These are phyloP conservation scores for Gopherus evgoodei DNA, from an alignment of 2,113 vertebrate species.

Conservation along the genomic window DNA sequence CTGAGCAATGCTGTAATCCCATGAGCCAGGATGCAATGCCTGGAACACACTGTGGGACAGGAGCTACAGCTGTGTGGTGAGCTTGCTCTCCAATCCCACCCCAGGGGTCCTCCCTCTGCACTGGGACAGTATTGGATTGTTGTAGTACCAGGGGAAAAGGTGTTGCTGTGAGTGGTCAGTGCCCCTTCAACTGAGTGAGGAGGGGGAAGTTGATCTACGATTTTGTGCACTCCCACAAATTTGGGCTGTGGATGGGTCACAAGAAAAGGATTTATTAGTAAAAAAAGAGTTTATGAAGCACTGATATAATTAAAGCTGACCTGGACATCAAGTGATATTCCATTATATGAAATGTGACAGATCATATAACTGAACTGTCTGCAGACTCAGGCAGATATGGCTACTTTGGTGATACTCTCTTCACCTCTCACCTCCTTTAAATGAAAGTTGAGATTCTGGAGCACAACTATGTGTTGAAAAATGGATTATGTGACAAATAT, in stretches of 20 bases:
- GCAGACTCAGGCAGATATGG: not conserved
- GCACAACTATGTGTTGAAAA: not conserved
- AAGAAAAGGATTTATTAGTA: not conserved
- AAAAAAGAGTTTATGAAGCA: not conserved
- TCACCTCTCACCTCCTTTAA: not conserved
- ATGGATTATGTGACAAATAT: not conserved
- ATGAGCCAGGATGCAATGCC: not conserved
- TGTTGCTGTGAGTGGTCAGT: not conserved
- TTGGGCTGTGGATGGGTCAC: not conserved
- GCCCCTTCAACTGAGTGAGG: not conserved
- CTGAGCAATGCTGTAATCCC: not conserved
- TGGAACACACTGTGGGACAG: not conserved
- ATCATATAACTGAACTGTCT: accelerated
- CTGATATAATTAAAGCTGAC: not conserved
- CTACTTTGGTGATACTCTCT: not conserved
- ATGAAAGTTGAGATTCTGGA: not conserved
- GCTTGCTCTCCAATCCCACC: not conserved
- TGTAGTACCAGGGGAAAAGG: not conserved
- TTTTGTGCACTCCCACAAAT: not conserved
- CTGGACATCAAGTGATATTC: not conserved
- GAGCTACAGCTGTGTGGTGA: not conserved
- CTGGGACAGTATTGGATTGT: not conserved
- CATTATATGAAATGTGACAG: not conserved
- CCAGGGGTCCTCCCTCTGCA: not conserved
- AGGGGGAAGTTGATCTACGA: not conserved